Conservation (phyloP, 2,113 vertebrate genomes). For the Anas platyrhynchos region DNA sequence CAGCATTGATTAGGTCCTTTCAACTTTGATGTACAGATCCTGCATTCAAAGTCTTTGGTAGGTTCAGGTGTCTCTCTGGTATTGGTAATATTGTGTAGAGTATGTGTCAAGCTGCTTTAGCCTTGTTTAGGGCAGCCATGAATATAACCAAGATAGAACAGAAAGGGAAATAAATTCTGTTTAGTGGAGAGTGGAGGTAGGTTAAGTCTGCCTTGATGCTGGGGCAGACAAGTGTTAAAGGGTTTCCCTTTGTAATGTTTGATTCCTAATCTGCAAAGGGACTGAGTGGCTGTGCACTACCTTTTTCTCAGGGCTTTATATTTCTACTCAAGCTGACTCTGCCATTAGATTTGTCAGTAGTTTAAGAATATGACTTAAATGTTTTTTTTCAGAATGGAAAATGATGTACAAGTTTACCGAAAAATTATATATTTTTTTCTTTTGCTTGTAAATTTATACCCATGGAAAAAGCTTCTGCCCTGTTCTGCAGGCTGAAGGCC, state of each 20-base stretch:
- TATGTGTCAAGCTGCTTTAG: background rate
- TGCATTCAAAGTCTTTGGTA: background rate
- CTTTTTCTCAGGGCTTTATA: background rate
- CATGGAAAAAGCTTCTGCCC: background rate
- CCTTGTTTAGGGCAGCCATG: background rate
- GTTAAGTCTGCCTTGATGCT: background rate
- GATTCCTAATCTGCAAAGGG: background rate
- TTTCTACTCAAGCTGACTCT: background rate
- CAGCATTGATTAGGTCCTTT: background rate
- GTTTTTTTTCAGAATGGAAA: background rate
- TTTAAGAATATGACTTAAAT: background rate
- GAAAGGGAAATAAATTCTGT: background rate
- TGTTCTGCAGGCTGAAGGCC: background rate
- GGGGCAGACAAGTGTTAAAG: background rate
- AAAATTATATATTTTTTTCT: background rate
- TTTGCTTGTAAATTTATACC: background rate
- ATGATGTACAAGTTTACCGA: background rate
- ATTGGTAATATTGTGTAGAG: background rate
- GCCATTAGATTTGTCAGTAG: background rate
- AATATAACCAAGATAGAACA: rapidly evolving
- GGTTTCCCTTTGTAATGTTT: background rate
- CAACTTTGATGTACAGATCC: background rate
- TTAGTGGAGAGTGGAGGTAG: background rate
- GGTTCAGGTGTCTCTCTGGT: background rate
- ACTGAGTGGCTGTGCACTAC: background rate